Evolutionary conservation across 1,140 invertebrate genomes (phyloP).

Genomic region (Vanessa atalanta): DNA sequence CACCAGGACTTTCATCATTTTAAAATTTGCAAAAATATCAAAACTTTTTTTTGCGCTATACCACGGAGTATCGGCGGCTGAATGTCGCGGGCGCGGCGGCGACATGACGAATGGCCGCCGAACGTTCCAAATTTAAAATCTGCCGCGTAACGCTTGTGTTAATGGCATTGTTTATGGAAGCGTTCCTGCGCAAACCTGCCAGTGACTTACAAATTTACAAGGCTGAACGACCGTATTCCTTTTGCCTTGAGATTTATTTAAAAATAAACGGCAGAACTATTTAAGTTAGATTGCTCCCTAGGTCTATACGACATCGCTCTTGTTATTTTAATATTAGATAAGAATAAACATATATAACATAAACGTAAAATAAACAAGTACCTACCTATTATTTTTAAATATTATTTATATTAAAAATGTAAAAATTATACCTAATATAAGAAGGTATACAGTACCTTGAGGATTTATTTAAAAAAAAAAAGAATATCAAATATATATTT

Average conservation of each 20-base stretch:
- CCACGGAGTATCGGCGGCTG: conserved; percentile 50
- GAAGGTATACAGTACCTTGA: no score
- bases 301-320: no score
- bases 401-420: no score
- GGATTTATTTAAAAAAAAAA: no score
- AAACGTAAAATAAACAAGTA: no score
- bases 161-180: conserved; percentile 79
- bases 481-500: no score
- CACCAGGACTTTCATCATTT: background rate
- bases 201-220: conserved; percentile 62
- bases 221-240: conserved; percentile 24
- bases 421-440: no score
- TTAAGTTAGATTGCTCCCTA: background rate
- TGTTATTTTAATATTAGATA: no score
- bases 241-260: conserved; percentile 21
- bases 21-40: conserved; percentile 54
- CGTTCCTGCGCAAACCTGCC: conserved; percentile 61
- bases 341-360: no score
- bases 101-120: conserved; percentile 76
- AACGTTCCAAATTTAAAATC: conserved; percentile 79
- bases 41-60: conserved; percentile 31
- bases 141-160: conserved; percentile 74
- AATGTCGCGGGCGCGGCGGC: conserved; percentile 70
- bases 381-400: no score
- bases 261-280: no score